Percentiles rank a stretch among this genome's conserved stretches.
Evolutionary conservation across 1,140 invertebrate genomes (phyloP).

Genomic region (Dolichoris vasculosae): DNA sequence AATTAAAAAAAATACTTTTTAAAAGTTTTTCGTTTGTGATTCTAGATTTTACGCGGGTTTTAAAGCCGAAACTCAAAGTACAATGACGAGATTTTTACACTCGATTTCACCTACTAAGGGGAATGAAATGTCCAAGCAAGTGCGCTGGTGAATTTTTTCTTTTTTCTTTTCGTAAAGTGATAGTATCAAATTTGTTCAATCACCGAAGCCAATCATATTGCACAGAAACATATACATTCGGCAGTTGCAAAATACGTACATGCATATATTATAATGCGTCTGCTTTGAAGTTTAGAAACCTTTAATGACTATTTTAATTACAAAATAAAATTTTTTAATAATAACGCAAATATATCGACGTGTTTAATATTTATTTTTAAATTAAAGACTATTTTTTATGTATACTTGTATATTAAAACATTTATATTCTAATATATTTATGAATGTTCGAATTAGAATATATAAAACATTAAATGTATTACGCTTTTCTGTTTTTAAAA

Average conservation of each 20-base stretch:
- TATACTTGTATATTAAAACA: too few species aligned
- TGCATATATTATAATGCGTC: too few species aligned
- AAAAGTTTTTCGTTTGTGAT: neutral
- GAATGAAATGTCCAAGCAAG: slow-evolving; percentile 34
- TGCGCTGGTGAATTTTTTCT: slow-evolving; percentile 33
- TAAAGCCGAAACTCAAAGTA: neutral
- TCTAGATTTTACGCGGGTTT: slow-evolving; percentile 17
- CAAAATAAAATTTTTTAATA: too few species aligned
- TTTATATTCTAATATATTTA: too few species aligned
- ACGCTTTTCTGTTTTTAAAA: too few species aligned
- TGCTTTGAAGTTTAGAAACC: too few species aligned
- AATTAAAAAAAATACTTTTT: neutral
- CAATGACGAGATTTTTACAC: slow-evolving; percentile 34
- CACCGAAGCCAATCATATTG: slow-evolving; percentile 51
- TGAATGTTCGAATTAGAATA: too few species aligned
- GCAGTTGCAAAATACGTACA: slow-evolving; percentile 12
- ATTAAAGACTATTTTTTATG: too few species aligned
- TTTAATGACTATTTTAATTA: too few species aligned
- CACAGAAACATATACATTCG: neutral
- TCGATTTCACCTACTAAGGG: slow-evolving; percentile 34
- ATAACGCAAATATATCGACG: too few species aligned
- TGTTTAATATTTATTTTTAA: too few species aligned
- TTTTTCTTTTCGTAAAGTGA: slow-evolving; percentile 52
- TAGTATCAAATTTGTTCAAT: slow-evolving; percentile 67
- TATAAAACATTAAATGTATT: too few species aligned